A percentile compares a stretch with the other conserved stretches of the same genome.
These are phyloP conservation scores for Grapholita molesta DNA, from an alignment of 1,140 invertebrate species.

Conservation along the genomic window DNA sequence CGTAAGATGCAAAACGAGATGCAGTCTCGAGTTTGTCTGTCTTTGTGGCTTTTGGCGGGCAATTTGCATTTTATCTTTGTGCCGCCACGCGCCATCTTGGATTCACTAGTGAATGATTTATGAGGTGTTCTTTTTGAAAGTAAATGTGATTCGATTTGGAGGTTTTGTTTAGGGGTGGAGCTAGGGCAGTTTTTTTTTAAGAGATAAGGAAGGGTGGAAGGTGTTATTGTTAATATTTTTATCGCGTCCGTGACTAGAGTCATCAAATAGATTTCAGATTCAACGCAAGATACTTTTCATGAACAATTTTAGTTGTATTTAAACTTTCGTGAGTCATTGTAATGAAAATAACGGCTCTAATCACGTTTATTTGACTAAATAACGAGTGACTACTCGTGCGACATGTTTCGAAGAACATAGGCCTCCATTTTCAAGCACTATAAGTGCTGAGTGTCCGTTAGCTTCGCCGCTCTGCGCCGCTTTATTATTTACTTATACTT, in stretches of 20 bases:
- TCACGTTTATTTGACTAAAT: no score
- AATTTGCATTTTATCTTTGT: constrained; percentile 15
- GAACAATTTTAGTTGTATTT: no score
- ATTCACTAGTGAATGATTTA: constrained; percentile 9
- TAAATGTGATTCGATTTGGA: not conserved
- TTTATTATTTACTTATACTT: no score
- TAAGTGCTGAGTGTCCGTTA: no score
- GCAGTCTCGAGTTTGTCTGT: constrained; percentile 12
- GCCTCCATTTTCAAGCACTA: no score
- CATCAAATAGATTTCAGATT: no score
- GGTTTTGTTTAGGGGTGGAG: constrained; percentile 1
- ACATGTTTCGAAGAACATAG: no score
- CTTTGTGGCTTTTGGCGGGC: constrained; percentile 16
- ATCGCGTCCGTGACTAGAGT: not conserved
- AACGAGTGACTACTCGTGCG: no score
- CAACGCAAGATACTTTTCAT: no score
- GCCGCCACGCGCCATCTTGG: constrained; percentile 3
- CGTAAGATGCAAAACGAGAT: constrained; percentile 16
- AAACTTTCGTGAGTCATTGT: no score
- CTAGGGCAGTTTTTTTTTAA: not conserved
- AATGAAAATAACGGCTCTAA: no score
- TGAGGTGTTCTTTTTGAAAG: not conserved
- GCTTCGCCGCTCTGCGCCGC: no score
- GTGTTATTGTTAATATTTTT: not conserved
- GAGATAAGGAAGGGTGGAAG: not conserved